Conservation (phyloP, 2,888 invertebrate species). For the Troilus luridus region DNA sequence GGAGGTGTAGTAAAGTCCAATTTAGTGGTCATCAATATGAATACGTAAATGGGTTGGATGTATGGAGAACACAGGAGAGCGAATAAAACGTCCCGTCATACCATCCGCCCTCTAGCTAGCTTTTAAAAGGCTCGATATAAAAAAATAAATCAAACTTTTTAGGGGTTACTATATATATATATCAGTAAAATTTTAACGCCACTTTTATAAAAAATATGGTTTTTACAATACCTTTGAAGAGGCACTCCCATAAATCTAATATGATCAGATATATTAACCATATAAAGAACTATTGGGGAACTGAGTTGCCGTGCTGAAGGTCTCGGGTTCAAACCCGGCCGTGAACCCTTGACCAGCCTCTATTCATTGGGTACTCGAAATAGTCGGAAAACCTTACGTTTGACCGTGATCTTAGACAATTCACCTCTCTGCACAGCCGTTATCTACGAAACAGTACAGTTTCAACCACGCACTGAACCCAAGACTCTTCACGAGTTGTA, state of each 20-base stretch:
- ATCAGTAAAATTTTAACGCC: background rate
- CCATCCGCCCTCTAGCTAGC: background rate
- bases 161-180: background rate
- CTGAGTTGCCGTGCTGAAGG: too few species aligned
- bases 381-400: too few species aligned
- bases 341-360: too few species aligned
- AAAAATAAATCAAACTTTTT: background rate
- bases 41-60: background rate
- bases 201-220: background rate
- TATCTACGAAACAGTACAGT: too few species aligned
- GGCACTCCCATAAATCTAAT: background rate
- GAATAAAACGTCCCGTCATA: background rate
- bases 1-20: background rate
- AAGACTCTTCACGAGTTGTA: too few species aligned
- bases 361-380: too few species aligned
- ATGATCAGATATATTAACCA: too few species aligned
- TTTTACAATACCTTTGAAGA: background rate
- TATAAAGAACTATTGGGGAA: too few species aligned
- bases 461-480: too few species aligned
- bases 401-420: too few species aligned
- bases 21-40: background rate
- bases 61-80: background rate
- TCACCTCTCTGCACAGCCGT: too few species aligned
- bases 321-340: too few species aligned
- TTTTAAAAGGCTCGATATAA: background rate